phyloP scores from a whole-genome alignment of 2,888 invertebrate genomes.

The Bimastos eiseni region DNA sequence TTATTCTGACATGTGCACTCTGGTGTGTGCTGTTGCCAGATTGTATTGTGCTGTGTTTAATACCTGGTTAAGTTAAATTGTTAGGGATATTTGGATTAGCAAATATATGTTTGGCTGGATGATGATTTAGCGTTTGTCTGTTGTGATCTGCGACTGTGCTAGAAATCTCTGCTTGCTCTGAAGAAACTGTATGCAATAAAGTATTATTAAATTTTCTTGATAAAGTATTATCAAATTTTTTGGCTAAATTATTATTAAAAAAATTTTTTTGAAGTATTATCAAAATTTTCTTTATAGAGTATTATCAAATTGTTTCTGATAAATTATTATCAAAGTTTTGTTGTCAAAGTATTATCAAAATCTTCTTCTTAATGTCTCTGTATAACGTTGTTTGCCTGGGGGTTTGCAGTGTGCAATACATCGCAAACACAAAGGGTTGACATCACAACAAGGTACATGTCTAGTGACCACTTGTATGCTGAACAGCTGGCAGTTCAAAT shows the following conservation, averaged over 20 bases:
- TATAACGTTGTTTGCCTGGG: background rate
- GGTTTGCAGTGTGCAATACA: background rate
- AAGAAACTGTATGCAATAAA: background rate
- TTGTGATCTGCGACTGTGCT: background rate
- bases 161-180: background rate
- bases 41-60: background rate
- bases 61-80: background rate
- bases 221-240: background rate
- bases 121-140: background rate
- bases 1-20: no score
- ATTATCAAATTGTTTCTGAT: background rate
- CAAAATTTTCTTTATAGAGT: background rate
- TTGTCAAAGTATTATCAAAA: background rate
- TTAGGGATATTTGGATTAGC: background rate
- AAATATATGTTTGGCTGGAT: background rate
- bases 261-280: no score
- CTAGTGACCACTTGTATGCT: background rate
- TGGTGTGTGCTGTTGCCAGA: background rate
- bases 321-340: background rate
- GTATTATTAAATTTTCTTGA: no score
- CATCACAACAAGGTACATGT: background rate
- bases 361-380: background rate
- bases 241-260: background rate
- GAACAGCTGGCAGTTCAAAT: background rate
- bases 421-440: background rate